Evolutionary conservation across 2,113 vertebrate species (phyloP).

Genomic region (Acanthochromis polyacanthus): DNA sequence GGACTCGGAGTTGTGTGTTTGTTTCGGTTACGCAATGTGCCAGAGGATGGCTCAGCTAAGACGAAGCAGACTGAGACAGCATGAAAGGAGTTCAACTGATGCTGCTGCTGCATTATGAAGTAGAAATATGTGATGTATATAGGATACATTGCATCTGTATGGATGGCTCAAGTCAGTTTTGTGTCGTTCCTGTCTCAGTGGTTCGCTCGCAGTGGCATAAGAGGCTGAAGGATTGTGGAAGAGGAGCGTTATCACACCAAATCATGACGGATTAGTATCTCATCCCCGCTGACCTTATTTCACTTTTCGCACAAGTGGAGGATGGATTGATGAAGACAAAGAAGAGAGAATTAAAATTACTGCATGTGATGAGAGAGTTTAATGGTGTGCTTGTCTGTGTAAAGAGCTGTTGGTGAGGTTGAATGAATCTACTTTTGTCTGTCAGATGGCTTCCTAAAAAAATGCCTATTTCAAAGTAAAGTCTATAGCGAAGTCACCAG

Average conservation of each 20-base stretch:
- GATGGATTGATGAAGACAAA: constrained; percentile 17
- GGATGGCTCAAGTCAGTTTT: neutral
- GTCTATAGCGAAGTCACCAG: constrained; percentile 8
- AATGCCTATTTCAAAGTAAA: constrained; percentile 17
- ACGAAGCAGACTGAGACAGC: constrained; percentile 35
- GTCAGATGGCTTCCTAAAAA: constrained; percentile 34
- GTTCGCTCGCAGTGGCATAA: constrained; percentile 18
- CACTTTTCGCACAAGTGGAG: constrained; percentile 32
- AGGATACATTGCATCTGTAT: too few relatives aligned
- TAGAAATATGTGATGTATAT: neutral
- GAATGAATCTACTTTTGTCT: constrained; percentile 21
- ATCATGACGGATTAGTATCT: constrained; percentile 51
- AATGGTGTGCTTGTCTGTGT: constrained; percentile 5
- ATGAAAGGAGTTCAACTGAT: constrained; percentile 34
- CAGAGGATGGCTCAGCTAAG: constrained; percentile 13
- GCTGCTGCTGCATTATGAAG: neutral
- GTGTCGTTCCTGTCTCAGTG: neutral
- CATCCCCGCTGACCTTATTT: constrained; percentile 50
- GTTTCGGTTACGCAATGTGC: constrained; percentile 61
- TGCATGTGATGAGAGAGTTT: constrained; percentile 16
- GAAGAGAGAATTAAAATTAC: constrained; percentile 21
- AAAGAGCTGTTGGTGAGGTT: neutral
- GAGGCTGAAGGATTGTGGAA: neutral
- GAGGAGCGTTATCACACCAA: constrained; percentile 33
- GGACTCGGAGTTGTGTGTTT: constrained; percentile 44